Conservation (phyloP, 2,888 invertebrate species). For the Ormyrus pomaceus region DNA sequence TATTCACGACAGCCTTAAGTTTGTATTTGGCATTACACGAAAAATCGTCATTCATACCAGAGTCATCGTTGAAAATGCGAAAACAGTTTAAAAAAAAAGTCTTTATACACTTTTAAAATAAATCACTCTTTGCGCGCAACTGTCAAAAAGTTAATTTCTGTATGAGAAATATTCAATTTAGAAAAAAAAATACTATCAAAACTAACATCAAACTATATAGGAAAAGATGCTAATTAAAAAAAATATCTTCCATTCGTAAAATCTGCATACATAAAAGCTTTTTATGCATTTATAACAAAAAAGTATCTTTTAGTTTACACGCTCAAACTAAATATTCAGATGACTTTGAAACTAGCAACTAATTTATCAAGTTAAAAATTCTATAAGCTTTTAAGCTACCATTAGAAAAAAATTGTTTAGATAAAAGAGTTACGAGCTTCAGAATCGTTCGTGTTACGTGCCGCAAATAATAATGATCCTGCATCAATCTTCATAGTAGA, state of each 20-base stretch:
- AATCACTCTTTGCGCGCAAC: conserved; percentile 3
- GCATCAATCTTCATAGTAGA: conserved; percentile 49
- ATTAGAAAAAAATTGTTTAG: conserved; percentile 41
- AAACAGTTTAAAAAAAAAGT: conserved; percentile 48
- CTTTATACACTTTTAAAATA: conserved; percentile 49
- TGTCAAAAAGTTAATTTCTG: conserved; percentile 28
- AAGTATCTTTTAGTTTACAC: conserved; percentile 31
- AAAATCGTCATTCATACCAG: conserved; percentile 50
- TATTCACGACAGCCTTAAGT: conserved; percentile 43
- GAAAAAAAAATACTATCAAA: conserved; percentile 35
- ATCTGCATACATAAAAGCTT: conserved; percentile 31
- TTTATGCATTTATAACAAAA: conserved; percentile 42
- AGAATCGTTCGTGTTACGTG: conserved; percentile 41
- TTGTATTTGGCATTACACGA: conserved; percentile 46
- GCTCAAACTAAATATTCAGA: conserved; percentile 37
- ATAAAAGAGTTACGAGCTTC: conserved; percentile 48
- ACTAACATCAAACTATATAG: conserved; percentile 50
- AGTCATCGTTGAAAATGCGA: conserved; percentile 50
- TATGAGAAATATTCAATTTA: conserved; percentile 47
- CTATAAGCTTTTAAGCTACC: conserved; percentile 8
- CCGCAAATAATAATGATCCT: conserved; percentile 48
- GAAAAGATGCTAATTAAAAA: conserved; percentile 49
- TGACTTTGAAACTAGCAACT: conserved; percentile 48
- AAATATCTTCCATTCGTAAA: conserved; percentile 44
- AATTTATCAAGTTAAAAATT: conserved; percentile 33